Evolutionary conservation across 2,888 invertebrate genomes (phyloP).

Genomic region (Hypercompe scribonia): DNA sequence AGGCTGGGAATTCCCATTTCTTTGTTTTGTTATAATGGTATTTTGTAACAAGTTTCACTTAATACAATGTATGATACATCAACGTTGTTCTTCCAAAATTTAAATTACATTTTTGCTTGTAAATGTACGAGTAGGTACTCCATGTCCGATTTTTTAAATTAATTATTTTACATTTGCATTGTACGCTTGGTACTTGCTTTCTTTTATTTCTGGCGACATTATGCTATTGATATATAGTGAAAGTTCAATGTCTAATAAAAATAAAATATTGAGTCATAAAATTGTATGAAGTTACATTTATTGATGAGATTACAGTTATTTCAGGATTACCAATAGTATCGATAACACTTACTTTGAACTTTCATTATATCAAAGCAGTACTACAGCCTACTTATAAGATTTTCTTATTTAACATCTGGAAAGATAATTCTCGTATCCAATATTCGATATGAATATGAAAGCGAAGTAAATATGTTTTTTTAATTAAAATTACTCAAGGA

Average conservation of each 20-base stretch:
- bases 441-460: constrained; percentile 19
- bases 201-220: constrained; percentile 65
- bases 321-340: neutral
- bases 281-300: neutral
- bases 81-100: constrained; percentile 13
- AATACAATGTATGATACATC: constrained; percentile 3
- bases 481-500: constrained; percentile 26
- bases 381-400: constrained; percentile 46
- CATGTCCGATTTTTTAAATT: constrained; percentile 14
- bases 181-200: constrained; percentile 62
- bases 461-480: constrained; percentile 11
- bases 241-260: constrained; percentile 29
- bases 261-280: neutral
- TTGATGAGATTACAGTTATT: neutral
- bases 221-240: constrained; percentile 48
- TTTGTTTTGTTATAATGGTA: constrained; percentile 18
- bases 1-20: constrained; percentile 15
- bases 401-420: constrained; percentile 50
- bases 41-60: constrained; percentile 18
- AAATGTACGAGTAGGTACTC: neutral
- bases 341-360: constrained; percentile 37
- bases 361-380: constrained; percentile 43
- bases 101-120: constrained; percentile 9
- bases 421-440: constrained; percentile 41
- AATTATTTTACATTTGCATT: constrained; percentile 32